These are phyloP conservation scores for Hylomyscus alleni DNA, from an alignment of 2,797 vertebrate genomes.

Conservation along the genomic window DNA sequence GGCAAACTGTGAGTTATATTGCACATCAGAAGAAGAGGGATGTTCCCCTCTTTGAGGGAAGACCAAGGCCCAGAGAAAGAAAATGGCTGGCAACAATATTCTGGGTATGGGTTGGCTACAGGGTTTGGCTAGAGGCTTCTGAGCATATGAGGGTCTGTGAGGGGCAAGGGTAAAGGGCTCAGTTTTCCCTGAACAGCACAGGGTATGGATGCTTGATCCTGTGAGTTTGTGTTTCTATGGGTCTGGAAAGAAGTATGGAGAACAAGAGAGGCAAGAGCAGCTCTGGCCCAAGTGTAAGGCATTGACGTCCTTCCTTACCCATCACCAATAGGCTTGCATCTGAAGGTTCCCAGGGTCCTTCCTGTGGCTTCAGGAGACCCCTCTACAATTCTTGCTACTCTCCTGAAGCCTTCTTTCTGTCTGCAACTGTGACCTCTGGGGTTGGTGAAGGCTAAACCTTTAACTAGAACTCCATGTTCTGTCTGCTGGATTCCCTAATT, in stretches of 20 bases:
- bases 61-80: not conserved
- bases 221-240: constrained; percentile 8
- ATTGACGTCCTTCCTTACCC: not conserved
- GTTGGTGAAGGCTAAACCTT: constrained; percentile 7
- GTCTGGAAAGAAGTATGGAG: not conserved
- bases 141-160: not conserved
- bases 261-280: not conserved
- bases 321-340: not conserved
- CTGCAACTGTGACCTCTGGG: not conserved
- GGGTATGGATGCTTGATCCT: not conserved
- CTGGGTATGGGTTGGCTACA: not conserved
- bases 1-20: constrained; percentile 27
- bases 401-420: not conserved
- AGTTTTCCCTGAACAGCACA: not conserved
- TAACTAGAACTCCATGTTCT: constrained; percentile 38
- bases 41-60: constrained; percentile 13
- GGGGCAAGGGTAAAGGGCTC: not conserved
- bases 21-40: constrained; percentile 23
- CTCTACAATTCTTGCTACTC: not conserved
- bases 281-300: not conserved
- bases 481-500: not conserved
- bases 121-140: not conserved
- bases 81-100: constrained; percentile 1
- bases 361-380: not conserved
- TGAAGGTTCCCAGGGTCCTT: not conserved